A percentile compares a stretch with the other conserved stretches of the same genome.
Conservation (phyloP, 1,140 invertebrate species). For the Hydropsyche tenuis region DNA sequence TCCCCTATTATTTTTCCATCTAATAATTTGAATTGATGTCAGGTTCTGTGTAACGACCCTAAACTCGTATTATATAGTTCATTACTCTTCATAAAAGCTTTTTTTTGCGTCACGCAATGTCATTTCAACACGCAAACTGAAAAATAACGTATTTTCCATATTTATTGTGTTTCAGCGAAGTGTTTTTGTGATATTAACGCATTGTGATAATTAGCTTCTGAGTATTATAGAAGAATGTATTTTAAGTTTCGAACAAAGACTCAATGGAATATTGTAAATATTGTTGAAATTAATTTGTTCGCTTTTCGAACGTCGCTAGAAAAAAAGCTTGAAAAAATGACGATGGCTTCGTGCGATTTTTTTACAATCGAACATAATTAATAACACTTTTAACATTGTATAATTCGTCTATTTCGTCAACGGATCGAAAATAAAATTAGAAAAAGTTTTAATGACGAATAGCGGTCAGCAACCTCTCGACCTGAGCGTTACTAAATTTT, state of each 20-base stretch:
- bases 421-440: neutral
- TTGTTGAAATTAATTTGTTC: no score
- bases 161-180: neutral
- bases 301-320: no score
- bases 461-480: conserved; percentile 21
- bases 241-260: no score
- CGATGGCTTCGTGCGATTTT: no score
- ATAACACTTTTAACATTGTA: no score
- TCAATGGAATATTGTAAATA: no score
- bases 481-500: conserved; percentile 19
- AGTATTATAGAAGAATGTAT: no score
- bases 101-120: conserved; percentile 26
- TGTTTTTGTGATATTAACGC: conserved; percentile 2
- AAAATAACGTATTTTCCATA: neutral
- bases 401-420: no score
- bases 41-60: conserved; percentile 17
- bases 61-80: conserved; percentile 24
- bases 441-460: conserved; percentile 13
- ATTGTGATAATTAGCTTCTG: no score
- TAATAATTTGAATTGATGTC: conserved; percentile 19
- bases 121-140: conserved; percentile 11
- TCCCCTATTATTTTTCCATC: neutral
- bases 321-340: no score
- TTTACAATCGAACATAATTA: no score
- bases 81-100: conserved; percentile 26